Evolutionary conservation across 2,113 vertebrate species (phyloP).

Genomic region (Lagopus leucura): DNA sequence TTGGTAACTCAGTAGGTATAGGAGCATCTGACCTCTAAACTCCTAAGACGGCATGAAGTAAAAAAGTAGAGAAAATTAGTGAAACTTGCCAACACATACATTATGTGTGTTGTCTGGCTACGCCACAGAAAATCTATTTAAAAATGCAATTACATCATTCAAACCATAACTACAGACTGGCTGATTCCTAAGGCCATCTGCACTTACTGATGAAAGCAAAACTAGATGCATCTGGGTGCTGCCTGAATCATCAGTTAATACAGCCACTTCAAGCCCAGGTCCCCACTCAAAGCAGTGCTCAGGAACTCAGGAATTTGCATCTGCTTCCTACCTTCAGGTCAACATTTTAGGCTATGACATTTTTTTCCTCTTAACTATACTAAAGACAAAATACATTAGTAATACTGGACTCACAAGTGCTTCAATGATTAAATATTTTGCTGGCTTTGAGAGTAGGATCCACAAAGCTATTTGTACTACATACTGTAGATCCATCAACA

Average conservation of each 20-base stretch:
- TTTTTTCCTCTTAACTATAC: too few relatives aligned
- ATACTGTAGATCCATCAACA: background rate
- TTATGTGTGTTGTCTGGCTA: background rate
- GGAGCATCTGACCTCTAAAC: background rate
- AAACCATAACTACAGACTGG: background rate
- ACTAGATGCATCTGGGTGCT: background rate
- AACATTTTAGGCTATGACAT: background rate
- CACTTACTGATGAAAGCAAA: background rate
- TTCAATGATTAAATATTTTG: background rate
- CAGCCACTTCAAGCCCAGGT: background rate
- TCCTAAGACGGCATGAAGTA: background rate
- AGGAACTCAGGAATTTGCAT: background rate
- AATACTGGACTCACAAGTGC: background rate
- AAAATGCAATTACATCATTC: background rate
- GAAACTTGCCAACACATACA: rapidly evolving
- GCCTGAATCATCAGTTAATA: background rate
- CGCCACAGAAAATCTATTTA: background rate
- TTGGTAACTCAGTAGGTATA: rapidly evolving
- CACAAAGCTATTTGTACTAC: background rate
- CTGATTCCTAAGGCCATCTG: background rate
- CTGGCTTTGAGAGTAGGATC: background rate
- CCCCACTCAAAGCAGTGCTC: background rate
- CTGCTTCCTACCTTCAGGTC: background rate
- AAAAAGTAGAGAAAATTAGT: background rate
- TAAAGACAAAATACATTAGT: background rate